phyloP scores from a whole-genome alignment of 2,797 vertebrate genomes.

The Brachyrhaphis roseni region DNA sequence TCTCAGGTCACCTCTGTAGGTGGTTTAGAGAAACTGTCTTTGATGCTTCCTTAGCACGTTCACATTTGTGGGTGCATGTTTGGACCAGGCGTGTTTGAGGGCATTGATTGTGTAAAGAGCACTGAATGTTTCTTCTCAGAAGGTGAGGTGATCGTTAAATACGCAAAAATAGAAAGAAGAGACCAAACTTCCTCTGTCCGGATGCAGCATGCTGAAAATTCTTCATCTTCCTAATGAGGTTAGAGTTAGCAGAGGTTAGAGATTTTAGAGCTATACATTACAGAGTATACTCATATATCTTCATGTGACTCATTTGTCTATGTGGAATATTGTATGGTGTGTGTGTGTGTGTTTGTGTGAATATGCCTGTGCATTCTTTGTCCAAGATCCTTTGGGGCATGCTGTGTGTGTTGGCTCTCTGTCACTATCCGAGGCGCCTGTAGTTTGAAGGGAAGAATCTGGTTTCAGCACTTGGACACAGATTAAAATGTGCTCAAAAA shows the following conservation, averaged over 20 bases:
- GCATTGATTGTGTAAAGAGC: background rate
- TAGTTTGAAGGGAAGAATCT: constrained; percentile 75
- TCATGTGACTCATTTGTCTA: constrained; percentile 20
- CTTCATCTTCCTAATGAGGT: background rate
- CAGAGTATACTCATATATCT: background rate
- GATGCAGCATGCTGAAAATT: background rate
- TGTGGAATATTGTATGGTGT: constrained; percentile 39
- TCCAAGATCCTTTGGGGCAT: constrained; percentile 57
- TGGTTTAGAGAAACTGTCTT: background rate
- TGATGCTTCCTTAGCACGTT: background rate
- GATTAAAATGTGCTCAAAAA: constrained; percentile 41
- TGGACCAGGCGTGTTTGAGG: background rate
- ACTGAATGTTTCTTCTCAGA: background rate
- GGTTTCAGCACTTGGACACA: constrained; percentile 72
- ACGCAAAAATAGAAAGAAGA: background rate
- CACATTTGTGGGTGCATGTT: background rate
- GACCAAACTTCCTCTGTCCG: background rate
- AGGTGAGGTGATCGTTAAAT: background rate
- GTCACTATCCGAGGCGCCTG: constrained; percentile 75
- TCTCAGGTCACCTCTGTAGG: background rate
- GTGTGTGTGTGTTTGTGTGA: constrained; percentile 23
- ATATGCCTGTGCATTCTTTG: constrained; percentile 46
- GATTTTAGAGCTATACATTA: background rate
- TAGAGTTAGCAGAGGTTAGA: background rate
- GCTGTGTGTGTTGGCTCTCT: constrained; percentile 48